Evolutionary conservation across 2,797 vertebrate species (phyloP).

Genomic region (Paguma larvata): DNA sequence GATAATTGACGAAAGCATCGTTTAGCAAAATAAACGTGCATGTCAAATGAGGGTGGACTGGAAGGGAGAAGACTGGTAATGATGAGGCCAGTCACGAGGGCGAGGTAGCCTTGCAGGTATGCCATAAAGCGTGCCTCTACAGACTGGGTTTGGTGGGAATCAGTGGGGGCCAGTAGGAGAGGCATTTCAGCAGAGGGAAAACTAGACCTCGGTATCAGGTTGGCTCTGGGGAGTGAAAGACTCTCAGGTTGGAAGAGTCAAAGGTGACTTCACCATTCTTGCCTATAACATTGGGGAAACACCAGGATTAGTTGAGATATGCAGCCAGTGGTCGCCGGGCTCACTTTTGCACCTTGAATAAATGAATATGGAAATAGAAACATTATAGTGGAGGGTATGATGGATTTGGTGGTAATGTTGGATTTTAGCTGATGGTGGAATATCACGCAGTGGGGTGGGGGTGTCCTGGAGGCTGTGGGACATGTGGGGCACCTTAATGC

Average conservation of each 20-base stretch:
- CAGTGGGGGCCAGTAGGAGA: background rate
- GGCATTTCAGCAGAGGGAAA: background rate
- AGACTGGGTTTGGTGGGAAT: background rate
- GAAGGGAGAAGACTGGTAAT: background rate
- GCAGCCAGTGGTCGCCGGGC: background rate
- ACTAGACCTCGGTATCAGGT: background rate
- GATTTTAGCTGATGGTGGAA: background rate
- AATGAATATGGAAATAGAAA: background rate
- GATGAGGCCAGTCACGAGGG: background rate
- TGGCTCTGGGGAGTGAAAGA: background rate
- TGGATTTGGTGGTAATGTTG: background rate
- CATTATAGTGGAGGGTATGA: background rate
- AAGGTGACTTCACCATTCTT: background rate
- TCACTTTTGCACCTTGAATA: background rate
- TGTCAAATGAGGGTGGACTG: background rate
- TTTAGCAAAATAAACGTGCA: background rate
- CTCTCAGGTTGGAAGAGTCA: background rate
- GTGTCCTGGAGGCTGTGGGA: background rate
- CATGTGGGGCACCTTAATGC: background rate
- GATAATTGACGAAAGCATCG: background rate
- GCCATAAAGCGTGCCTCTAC: background rate
- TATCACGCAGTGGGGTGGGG: background rate
- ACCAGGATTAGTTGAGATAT: background rate
- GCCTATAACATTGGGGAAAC: background rate
- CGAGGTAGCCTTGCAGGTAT: background rate